Base-by-base conservation (phyloP, 2,888 invertebrate genomes). In the Amblyjoppa fuscipennis region DNA sequence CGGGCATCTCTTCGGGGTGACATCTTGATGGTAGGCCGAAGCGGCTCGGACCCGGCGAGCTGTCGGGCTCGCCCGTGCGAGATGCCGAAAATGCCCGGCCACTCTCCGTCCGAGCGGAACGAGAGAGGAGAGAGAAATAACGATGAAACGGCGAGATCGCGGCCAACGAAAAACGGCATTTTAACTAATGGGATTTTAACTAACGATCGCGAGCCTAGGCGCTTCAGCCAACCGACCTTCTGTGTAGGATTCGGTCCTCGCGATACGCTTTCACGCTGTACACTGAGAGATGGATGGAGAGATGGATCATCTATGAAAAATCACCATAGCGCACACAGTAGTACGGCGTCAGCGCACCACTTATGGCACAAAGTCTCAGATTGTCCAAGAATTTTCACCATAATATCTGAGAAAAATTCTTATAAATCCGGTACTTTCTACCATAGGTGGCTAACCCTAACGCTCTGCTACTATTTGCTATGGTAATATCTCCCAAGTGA, bases 161-260 rank as follows among this genome's bases (percentile, higher is more conserved):
- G 89, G 75, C 73, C 61, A 51, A 45, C 78, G 68, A 91, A 92
- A 90, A 90, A 25, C 90, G 90, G 89, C 89, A 90, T 91, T 91
- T 90, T 85, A 88, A 89, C 91, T 93, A 93, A 93, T 93, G 92
- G 92, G 91, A 92, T 91, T 93, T 93, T 92, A 93, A 93, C 92
- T 91, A 92, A 92, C 91, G 91, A 92, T 90, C 89, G 87, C 77
- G 66, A 86, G 79, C 87, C 80, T 81, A 74, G 77, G 59, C 76
- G 76, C 71, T 61, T 20, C 34, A 80, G 20, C 59, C 77, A 79
- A 70, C 64, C 53, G 16, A 31, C 61, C 82, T 66, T 64, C 64
- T 34, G 69, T 56, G 69, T 81, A 79, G 70, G 85, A 85, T 85
- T 74, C 81, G 66, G 78, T 70, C 45, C 75, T 78, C 69, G 78